Percentiles rank a stretch among this genome's conserved stretches.
phyloP scores from a whole-genome alignment of 2,888 invertebrate species.

The Eilema sororculum region DNA sequence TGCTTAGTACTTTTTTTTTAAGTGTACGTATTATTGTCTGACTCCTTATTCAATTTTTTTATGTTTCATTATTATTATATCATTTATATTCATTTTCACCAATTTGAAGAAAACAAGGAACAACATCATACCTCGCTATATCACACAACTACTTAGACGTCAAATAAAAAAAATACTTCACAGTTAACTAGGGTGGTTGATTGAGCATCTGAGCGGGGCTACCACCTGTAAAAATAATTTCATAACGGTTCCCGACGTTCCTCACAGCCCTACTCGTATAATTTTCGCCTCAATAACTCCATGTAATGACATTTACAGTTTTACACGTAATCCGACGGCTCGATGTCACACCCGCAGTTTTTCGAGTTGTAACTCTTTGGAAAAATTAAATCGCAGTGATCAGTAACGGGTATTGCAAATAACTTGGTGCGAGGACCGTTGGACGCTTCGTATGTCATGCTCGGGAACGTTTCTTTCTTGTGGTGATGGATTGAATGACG shows the following conservation, averaged over 20 bases:
- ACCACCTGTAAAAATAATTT: neutral
- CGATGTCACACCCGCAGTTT: constrained; percentile 41
- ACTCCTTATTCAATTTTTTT: no score
- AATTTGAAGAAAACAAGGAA: neutral
- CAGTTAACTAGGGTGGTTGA: neutral
- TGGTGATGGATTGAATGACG: neutral
- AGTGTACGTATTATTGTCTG: no score
- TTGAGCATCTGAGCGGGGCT: neutral
- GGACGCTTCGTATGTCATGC: neutral
- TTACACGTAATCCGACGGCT: constrained; percentile 50
- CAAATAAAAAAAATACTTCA: neutral
- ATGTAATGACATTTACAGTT: constrained; percentile 58
- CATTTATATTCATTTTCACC: no score
- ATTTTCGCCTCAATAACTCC: constrained; percentile 45
- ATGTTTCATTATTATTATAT: neutral
- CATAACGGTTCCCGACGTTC: neutral
- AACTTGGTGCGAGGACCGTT: constrained; percentile 26
- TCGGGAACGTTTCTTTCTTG: neutral
- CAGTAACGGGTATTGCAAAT: constrained; percentile 45
- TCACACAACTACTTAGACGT: neutral
- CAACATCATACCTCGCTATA: neutral
- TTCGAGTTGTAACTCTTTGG: constrained; percentile 34
- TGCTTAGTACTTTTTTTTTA: no score
- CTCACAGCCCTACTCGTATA: constrained; percentile 40
- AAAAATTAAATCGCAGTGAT: constrained; percentile 45